Evolutionary conservation across 2,888 invertebrate species (phyloP).

Genomic region (Acleris laterana): DNA sequence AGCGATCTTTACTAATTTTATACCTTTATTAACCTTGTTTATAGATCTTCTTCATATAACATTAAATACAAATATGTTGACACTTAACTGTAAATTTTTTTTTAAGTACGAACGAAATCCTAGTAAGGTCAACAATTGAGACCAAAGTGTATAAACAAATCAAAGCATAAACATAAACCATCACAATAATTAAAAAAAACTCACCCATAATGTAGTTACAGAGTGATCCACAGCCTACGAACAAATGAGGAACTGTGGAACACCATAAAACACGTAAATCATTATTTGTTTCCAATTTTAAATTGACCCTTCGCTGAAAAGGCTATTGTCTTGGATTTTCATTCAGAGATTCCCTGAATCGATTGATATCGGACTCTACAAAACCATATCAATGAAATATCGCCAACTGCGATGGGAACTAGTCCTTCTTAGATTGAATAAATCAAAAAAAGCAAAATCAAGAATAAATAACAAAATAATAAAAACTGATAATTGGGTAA

Average conservation of each 20-base stretch:
- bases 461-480: too few species aligned
- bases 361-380: background rate
- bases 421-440: background rate
- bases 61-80: too few species aligned
- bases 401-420: too few species aligned
- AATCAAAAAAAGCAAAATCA: background rate
- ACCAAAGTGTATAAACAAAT: too few species aligned
- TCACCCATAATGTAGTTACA: slow-evolving; percentile 1
- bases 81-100: too few species aligned
- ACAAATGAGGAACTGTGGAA: slow-evolving; percentile 21
- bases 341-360: slow-evolving; percentile 22
- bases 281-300: slow-evolving; percentile 11
- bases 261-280: slow-evolving; percentile 6
- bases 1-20: too few species aligned
- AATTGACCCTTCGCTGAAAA: slow-evolving; percentile 6
- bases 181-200: background rate
- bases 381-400: background rate
- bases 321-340: slow-evolving; percentile 12
- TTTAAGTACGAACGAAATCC: too few species aligned
- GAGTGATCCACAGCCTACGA: slow-evolving; percentile 14
- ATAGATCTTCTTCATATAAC: too few species aligned
- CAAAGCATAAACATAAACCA: too few species aligned
- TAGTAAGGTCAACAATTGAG: too few species aligned
- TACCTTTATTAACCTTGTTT: too few species aligned
- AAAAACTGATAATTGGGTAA: too few species aligned